A percentile compares a stretch with the other conserved stretches of the same genome.
These are phyloP conservation scores for Eugnorisma glareosa DNA, from an alignment of 2,888 invertebrate species.

Conservation along the genomic window DNA sequence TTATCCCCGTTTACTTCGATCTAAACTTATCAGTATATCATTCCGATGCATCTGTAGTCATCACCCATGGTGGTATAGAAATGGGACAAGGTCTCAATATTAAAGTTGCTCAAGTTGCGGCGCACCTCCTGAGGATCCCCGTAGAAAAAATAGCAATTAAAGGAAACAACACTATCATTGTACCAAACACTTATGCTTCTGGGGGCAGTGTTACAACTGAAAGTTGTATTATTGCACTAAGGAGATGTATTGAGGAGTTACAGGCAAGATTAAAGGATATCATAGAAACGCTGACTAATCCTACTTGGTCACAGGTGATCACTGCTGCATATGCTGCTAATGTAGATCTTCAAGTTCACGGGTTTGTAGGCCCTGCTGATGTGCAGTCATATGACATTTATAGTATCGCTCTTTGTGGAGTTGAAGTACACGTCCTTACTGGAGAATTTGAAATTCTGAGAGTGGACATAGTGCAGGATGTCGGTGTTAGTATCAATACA, in stretches of 20 bases:
- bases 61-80: slow-evolving; percentile 93
- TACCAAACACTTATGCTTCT: slow-evolving; percentile 92
- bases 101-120: slow-evolving; percentile 91
- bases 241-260: slow-evolving; percentile 65
- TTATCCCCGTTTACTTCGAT: slow-evolving; percentile 70
- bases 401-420: slow-evolving; percentile 91
- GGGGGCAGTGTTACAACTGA: slow-evolving; percentile 91
- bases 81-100: slow-evolving; percentile 95
- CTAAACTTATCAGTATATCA: slow-evolving; percentile 65
- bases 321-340: slow-evolving; percentile 80
- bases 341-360: slow-evolving; percentile 77
- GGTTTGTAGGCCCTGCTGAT: slow-evolving; percentile 60
- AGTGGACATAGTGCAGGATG: slow-evolving; percentile 92
- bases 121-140: slow-evolving; percentile 92
- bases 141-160: slow-evolving; percentile 92
- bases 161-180: slow-evolving; percentile 90
- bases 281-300: slow-evolving; percentile 70
- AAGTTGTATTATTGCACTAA: slow-evolving; percentile 67
- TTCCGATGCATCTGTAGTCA: slow-evolving; percentile 92
- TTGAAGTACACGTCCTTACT: slow-evolving; percentile 93
- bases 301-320: slow-evolving; percentile 88
- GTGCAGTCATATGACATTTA: slow-evolving; percentile 79
- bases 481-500: slow-evolving; percentile 92
- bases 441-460: slow-evolving; percentile 91
- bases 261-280: slow-evolving; percentile 64